These are phyloP conservation scores for Lepidochrysops patricia DNA, from an alignment of 2,888 invertebrate genomes.

Conservation along the genomic window DNA sequence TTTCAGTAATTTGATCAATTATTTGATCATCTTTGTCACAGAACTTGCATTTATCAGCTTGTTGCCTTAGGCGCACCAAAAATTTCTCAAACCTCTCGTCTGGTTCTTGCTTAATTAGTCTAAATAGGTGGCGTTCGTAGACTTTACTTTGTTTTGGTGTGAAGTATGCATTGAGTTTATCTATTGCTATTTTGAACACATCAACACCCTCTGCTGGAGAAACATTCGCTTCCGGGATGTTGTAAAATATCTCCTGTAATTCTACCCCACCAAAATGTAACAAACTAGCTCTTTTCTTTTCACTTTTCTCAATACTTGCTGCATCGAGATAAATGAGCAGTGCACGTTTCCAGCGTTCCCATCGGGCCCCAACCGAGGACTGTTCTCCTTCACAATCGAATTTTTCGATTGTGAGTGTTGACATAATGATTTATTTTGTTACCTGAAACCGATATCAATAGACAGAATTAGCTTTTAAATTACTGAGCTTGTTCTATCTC, in stretches of 20 bases:
- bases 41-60: conserved; percentile 20
- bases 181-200: conserved; percentile 12
- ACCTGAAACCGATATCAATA: too few relatives aligned
- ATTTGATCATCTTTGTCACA: conserved; percentile 17
- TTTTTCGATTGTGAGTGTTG: conserved; percentile 21
- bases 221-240: too few relatives aligned
- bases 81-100: conserved; percentile 35
- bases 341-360: conserved; percentile 20
- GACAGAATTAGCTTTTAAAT: not conserved
- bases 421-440: not conserved
- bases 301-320: not conserved
- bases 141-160: conserved; percentile 27
- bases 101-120: conserved; percentile 30
- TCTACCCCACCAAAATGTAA: not conserved
- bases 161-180: conserved; percentile 28
- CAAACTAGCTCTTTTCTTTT: not conserved
- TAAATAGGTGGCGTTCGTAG: conserved; percentile 32
- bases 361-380: conserved; percentile 15
- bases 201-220: not conserved
- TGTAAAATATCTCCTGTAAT: too few relatives aligned
- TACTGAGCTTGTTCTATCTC: not conserved
- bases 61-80: conserved; percentile 25
- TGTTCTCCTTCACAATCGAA: conserved; percentile 21
- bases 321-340: not conserved
- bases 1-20: conserved; percentile 22